phyloP scores from a whole-genome alignment of 2,797 vertebrate species.

The Dicrostonyx torquatus region DNA sequence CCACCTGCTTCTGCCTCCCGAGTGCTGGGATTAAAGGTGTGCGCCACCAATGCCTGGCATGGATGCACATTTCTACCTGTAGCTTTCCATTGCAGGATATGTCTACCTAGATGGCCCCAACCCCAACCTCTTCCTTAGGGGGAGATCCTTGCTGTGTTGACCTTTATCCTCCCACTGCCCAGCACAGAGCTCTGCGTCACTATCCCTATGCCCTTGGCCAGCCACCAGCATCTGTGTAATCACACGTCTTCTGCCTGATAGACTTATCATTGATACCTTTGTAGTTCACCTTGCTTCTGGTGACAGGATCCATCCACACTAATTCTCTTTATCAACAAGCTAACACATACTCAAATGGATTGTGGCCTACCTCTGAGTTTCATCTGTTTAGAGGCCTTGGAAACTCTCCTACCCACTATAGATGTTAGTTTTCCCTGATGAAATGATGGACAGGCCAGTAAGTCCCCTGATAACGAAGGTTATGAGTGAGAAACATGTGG shows the following conservation, averaged over 20 bases:
- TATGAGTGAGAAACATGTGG: accelerated
- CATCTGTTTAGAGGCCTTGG: background rate
- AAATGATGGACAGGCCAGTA: too few species aligned
- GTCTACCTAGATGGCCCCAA: accelerated
- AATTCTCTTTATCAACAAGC: background rate
- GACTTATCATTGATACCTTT: background rate
- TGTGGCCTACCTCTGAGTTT: background rate
- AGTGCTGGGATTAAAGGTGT: too few species aligned
- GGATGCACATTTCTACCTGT: accelerated
- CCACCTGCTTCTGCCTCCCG: too few species aligned
- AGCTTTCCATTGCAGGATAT: accelerated
- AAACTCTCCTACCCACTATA: too few species aligned
- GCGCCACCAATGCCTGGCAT: too few species aligned
- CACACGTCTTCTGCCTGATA: background rate
- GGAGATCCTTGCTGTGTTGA: background rate
- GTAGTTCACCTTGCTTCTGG: background rate
- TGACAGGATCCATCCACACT: accelerated
- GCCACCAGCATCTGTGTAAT: accelerated
- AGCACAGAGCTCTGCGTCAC: accelerated
- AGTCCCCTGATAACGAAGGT: background rate
- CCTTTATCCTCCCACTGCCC: accelerated
- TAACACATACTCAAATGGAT: background rate
- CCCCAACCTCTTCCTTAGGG: background rate
- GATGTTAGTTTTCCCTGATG: too few species aligned
- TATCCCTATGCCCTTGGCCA: too few species aligned